phyloP scores from a whole-genome alignment of 2,113 vertebrate genomes.

The Macheiramphus alcinus region DNA sequence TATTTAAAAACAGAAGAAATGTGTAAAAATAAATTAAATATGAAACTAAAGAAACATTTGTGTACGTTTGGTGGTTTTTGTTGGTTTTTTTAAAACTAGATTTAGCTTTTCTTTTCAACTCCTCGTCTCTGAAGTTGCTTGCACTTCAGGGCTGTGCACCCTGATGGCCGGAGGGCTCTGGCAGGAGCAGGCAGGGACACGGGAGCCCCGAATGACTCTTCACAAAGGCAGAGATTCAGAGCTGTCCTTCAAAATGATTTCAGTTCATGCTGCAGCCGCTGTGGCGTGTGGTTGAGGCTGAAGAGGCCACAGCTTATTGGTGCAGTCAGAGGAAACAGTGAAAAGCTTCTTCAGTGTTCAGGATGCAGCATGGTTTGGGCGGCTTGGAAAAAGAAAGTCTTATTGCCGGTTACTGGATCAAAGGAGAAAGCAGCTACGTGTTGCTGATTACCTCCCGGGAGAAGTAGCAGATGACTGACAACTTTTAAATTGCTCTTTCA shows the following conservation, averaged over 20 bases:
- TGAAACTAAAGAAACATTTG: background rate
- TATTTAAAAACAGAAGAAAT: background rate
- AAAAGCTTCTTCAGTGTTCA: background rate
- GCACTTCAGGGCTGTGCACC: background rate
- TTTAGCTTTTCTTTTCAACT: background rate
- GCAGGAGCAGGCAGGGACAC: background rate
- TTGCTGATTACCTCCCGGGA: background rate
- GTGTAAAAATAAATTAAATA: background rate
- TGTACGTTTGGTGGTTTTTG: background rate
- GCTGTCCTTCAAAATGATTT: background rate
- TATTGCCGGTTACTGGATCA: background rate
- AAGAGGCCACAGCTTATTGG: background rate
- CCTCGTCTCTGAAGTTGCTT: background rate
- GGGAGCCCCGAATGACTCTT: background rate
- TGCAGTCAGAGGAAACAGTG: background rate
- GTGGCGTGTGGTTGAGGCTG: background rate
- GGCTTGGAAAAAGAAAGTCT: background rate
- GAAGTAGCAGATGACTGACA: slow-evolving; percentile 15
- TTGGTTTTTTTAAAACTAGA: background rate
- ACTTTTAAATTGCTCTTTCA: slow-evolving; percentile 2
- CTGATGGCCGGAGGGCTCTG: background rate
- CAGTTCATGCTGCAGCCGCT: background rate
- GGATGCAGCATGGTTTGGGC: background rate
- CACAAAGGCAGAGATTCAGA: background rate
- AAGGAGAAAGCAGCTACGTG: background rate